Evolutionary conservation across 2,888 invertebrate genomes (phyloP).

Genomic region (Flexamia atlantica): DNA sequence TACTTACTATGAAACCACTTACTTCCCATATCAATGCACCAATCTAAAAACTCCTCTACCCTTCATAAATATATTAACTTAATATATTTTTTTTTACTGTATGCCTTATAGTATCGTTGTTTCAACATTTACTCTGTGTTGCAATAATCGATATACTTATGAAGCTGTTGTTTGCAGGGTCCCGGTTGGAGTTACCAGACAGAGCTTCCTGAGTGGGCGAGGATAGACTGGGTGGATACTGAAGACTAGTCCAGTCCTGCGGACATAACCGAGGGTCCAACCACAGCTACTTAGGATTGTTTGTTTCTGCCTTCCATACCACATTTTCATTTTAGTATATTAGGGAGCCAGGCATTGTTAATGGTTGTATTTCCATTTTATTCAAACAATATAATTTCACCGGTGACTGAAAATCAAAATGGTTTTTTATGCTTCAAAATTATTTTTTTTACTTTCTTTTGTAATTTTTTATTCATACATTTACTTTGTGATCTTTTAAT

Average conservation of each 20-base stretch:
- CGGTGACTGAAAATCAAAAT: too few species aligned
- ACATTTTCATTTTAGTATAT: neutral
- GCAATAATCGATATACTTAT: too few species aligned
- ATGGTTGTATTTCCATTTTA: too few species aligned
- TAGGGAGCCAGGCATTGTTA: conserved; percentile 20
- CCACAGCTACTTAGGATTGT: conserved; percentile 55
- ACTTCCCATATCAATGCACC: too few species aligned
- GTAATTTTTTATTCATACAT: too few species aligned
- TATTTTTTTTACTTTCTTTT: too few species aligned
- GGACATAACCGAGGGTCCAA: conserved; percentile 47
- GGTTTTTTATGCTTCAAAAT: too few species aligned
- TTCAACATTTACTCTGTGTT: too few species aligned
- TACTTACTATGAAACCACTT: too few species aligned
- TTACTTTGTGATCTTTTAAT: too few species aligned
- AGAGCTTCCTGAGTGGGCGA: conserved; percentile 95
- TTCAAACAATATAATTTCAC: too few species aligned
- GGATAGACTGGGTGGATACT: conserved; percentile 87
- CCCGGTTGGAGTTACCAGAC: conserved; percentile 97
- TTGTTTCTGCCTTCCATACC: conserved; percentile 11
- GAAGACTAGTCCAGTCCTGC: conserved; percentile 75
- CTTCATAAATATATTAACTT: neutral
- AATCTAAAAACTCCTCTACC: too few species aligned
- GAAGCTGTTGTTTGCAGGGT: conserved; percentile 79
- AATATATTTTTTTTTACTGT: neutral
- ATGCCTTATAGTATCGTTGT: neutral